These are phyloP conservation scores for Pseudocheirus occidentalis DNA, from an alignment of 2,797 vertebrate species.

Conservation along the genomic window DNA sequence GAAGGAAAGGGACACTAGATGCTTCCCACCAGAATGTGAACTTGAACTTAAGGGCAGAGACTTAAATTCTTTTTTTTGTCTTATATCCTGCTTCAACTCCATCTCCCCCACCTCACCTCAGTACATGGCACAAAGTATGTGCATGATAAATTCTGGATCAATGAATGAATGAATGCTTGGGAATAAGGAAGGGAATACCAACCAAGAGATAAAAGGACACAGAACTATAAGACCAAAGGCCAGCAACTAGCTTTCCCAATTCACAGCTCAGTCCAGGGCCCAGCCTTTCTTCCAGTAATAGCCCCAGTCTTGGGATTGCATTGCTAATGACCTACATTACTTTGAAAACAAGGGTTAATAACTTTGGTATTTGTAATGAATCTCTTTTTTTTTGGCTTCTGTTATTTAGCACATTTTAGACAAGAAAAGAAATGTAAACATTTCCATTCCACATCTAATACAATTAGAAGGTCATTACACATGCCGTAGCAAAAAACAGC, in stretches of 20 bases:
- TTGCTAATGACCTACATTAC: not conserved
- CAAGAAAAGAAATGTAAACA: slow-evolving; percentile 76
- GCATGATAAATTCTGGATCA: not conserved
- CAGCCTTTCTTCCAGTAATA: not conserved
- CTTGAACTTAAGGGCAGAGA: not conserved
- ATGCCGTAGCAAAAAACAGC: slow-evolving; percentile 75
- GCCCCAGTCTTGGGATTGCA: not conserved
- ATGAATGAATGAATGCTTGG: not conserved
- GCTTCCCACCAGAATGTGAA: not conserved
- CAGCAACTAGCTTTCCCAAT: not conserved
- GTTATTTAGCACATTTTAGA: slow-evolving; percentile 77
- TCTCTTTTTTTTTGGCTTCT: slow-evolving; percentile 65
- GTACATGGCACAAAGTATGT: not conserved
- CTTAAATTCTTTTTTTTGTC: not conserved
- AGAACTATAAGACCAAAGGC: not conserved
- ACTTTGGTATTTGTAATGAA: slow-evolving; percentile 65
- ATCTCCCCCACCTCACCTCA: not conserved
- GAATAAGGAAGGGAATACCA: not conserved
- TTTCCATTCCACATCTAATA: slow-evolving; percentile 78
- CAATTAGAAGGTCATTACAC: slow-evolving; percentile 80
- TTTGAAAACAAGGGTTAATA: slow-evolving; percentile 4
- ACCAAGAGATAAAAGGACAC: not conserved
- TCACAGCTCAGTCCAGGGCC: not conserved
- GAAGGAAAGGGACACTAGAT: not conserved
- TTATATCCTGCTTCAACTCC: not conserved